These are phyloP conservation scores for Shargacucullia verbasci DNA, from an alignment of 2,888 invertebrate genomes.

Conservation along the genomic window DNA sequence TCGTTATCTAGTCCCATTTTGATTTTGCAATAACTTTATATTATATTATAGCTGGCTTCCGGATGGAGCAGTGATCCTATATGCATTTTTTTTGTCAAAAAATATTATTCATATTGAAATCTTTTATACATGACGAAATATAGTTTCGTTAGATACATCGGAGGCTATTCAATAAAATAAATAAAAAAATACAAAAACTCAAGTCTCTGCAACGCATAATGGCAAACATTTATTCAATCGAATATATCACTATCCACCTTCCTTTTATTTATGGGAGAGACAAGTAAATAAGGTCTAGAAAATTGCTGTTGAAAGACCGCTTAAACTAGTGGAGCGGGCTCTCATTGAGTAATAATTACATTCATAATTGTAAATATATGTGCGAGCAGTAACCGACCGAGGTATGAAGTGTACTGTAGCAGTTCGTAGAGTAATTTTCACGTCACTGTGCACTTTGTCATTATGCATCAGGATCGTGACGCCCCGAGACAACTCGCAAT, in stretches of 20 bases:
- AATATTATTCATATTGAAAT: too few species aligned
- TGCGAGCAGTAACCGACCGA: conserved; percentile 43
- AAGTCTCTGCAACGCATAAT: neutral
- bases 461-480: conserved; percentile 88
- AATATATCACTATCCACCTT: conserved; percentile 1
- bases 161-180: too few species aligned
- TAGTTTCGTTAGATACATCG: too few species aligned
- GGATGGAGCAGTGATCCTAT: neutral
- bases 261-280: conserved; percentile 6
- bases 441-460: conserved; percentile 88
- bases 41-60: conserved; percentile 10
- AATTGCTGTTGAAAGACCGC: conserved; percentile 21
- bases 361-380: conserved; percentile 59
- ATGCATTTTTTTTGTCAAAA: conserved; percentile 5
- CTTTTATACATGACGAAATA: too few species aligned
- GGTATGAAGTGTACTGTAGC: conserved; percentile 55
- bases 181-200: too few species aligned
- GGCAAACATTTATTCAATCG: conserved; percentile 3
- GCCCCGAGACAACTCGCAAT: conserved; percentile 88
- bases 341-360: conserved; percentile 58
- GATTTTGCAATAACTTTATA: conserved; percentile 44
- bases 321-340: conserved; percentile 26
- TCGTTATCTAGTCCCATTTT: conserved; percentile 60
- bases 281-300: conserved; percentile 25
- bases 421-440: conserved; percentile 85